A percentile compares a stretch with the other conserved stretches of the same genome.
These are phyloP conservation scores for Acronicta alni DNA, from an alignment of 2,888 invertebrate species.

Conservation along the genomic window DNA sequence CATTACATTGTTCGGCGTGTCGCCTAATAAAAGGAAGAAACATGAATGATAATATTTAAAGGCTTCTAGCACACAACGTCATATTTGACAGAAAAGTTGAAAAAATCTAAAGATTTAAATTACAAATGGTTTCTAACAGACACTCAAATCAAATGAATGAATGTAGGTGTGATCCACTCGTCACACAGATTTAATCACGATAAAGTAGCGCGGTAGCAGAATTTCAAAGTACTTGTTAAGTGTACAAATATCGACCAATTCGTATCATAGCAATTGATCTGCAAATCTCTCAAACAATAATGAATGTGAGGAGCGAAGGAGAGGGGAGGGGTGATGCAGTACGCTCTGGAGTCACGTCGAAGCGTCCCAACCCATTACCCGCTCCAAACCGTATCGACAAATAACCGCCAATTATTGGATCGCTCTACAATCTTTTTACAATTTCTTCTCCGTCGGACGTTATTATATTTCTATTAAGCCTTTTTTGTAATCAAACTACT, in stretches of 20 bases:
- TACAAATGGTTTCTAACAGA: conserved; percentile 7
- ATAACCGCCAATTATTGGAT: conserved; percentile 89
- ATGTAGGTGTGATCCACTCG: conserved; percentile 22
- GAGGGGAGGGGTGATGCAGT: conserved; percentile 52
- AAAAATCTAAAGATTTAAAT: conserved; percentile 24
- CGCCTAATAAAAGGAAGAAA: conserved; percentile 49
- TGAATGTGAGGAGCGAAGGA: conserved; percentile 58
- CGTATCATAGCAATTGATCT: conserved; percentile 61
- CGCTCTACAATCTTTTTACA: conserved; percentile 90
- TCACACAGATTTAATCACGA: conserved; percentile 46
- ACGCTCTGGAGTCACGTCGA: conserved; percentile 82
- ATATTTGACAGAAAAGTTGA: conserved; percentile 27
- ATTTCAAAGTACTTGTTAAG: conserved; percentile 34
- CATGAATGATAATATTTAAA: conserved; percentile 40
- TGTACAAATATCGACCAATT: conserved; percentile 35
- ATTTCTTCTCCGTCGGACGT: conserved; percentile 87
- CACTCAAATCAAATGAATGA: conserved; percentile 24
- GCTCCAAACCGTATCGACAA: conserved; percentile 89
- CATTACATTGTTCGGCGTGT: conserved; percentile 47
- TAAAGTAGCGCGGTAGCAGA: conserved; percentile 38
- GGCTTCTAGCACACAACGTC: conserved; percentile 33
- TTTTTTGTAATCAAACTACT: conserved; percentile 90
- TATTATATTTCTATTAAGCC: conserved; percentile 90
- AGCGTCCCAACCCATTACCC: conserved; percentile 85
- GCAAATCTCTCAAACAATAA: conserved; percentile 78